These are phyloP conservation scores for Nipponacmea schrenckii DNA, from an alignment of 2,888 invertebrate genomes.

Conservation along the genomic window DNA sequence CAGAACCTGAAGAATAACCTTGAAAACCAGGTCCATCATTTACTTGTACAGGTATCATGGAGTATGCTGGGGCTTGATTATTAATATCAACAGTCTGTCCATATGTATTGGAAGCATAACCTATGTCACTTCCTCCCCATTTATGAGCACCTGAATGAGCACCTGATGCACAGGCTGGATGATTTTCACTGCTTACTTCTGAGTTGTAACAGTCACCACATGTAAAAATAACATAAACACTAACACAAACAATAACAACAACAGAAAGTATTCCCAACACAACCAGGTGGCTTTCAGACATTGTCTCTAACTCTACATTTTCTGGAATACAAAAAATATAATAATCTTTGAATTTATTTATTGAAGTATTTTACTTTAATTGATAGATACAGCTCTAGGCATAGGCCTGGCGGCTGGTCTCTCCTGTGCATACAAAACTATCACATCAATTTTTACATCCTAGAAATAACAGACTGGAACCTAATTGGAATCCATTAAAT, in stretches of 20 bases:
- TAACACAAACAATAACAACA: not conserved
- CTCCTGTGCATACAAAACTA: too few relatives aligned
- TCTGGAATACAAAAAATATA: too few relatives aligned
- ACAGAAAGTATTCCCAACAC: slow-evolving; percentile 7
- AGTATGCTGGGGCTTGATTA: slow-evolving; percentile 6
- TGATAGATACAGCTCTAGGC: too few relatives aligned
- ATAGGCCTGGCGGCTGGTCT: too few relatives aligned
- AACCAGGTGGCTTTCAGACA: not conserved
- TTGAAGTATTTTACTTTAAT: too few relatives aligned
- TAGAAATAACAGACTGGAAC: too few relatives aligned
- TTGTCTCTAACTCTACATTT: too few relatives aligned
- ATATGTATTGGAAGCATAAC: not conserved
- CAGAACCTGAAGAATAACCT: slow-evolving; percentile 15
- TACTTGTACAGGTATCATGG: slow-evolving; percentile 9
- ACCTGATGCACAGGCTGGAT: slow-evolving; percentile 21
- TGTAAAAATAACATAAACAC: slow-evolving; percentile 18
- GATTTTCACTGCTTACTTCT: slow-evolving; percentile 28
- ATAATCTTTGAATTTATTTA: too few relatives aligned
- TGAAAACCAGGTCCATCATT: slow-evolving; percentile 21
- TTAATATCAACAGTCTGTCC: not conserved
- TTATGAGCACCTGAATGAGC: slow-evolving; percentile 4
- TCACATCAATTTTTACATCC: too few relatives aligned
- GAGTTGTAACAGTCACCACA: slow-evolving; percentile 33
- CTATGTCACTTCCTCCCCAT: slow-evolving; percentile 26
- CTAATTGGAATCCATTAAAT: too few relatives aligned